Conservation (phyloP, 2,888 invertebrate species). For the Cryptus armator region DNA sequence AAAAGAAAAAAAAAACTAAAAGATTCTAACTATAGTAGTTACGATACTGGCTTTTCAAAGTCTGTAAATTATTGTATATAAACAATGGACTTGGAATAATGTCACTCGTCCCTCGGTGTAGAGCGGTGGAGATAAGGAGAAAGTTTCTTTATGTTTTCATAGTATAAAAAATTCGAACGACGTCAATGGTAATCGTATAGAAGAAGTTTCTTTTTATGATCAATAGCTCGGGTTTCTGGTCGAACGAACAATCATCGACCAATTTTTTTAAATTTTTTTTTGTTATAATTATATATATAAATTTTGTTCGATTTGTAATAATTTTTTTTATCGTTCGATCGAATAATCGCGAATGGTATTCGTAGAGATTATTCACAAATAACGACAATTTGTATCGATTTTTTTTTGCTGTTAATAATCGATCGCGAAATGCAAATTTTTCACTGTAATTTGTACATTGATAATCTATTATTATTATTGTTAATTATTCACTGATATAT, state of each 20-base stretch:
- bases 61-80: conserved; percentile 82
- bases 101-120: conserved; percentile 68
- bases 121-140: conserved; percentile 58
- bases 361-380: background rate
- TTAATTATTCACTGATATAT: conserved; percentile 68
- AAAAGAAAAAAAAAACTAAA: conserved; percentile 39
- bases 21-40: conserved; percentile 66
- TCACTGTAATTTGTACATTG: conserved; percentile 24
- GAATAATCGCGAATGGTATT: background rate
- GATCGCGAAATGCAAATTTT: conserved; percentile 36
- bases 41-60: conserved; percentile 53
- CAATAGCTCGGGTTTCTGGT: conserved; percentile 34
- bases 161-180: conserved; percentile 74
- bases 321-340: background rate
- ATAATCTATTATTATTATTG: conserved; percentile 47
- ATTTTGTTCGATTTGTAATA: too few species aligned
- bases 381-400: background rate
- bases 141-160: conserved; percentile 80
- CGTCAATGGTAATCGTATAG: conserved; percentile 46
- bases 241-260: background rate
- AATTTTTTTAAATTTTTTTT: background rate
- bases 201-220: conserved; percentile 43
- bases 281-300: too few species aligned
- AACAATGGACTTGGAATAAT: conserved; percentile 77
- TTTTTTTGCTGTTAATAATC: conserved; percentile 21